A percentile compares a stretch with the other conserved stretches of the same genome.
Conservation (phyloP, 1,140 invertebrate genomes). For the Cydia pomonella region DNA sequence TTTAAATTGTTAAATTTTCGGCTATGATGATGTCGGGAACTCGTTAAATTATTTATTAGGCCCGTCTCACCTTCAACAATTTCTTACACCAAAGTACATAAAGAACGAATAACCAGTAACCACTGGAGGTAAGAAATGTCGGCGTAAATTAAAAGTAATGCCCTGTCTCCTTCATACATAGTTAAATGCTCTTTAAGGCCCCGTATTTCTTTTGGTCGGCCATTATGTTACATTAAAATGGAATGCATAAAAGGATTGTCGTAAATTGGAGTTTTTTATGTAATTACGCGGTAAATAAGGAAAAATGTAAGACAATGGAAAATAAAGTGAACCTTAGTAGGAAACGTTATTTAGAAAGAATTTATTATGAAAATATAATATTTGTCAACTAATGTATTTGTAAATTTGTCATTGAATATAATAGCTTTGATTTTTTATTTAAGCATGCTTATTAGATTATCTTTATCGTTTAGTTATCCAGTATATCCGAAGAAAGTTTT, state of each 20-base stretch:
- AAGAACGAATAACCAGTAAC: conserved; percentile 52
- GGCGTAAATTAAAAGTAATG: conserved; percentile 74
- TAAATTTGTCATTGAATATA: not conserved
- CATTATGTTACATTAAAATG: conserved; percentile 60
- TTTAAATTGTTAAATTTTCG: conserved; percentile 22
- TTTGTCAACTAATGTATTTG: not conserved
- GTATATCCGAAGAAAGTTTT: not conserved
- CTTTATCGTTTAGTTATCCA: not conserved
- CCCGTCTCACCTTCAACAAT: conserved; percentile 43
- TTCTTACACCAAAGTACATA: conserved; percentile 51
- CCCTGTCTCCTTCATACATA: conserved; percentile 72
- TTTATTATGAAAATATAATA: no score
- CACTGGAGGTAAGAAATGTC: conserved; percentile 58
- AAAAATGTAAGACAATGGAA: conserved; percentile 44
- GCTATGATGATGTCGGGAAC: conserved; percentile 34
- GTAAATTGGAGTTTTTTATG: conserved; percentile 60
- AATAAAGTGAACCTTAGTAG: not conserved
- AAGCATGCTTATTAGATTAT: not conserved
- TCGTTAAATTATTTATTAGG: conserved; percentile 36
- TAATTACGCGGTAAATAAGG: conserved; percentile 59
- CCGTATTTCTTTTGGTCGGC: conserved; percentile 62
- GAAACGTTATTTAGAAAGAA: no score
- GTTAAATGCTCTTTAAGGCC: conserved; percentile 71
- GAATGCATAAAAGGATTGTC: conserved; percentile 60
- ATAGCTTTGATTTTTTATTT: no score